Percentiles rank a stretch among this genome's conserved stretches.
Evolutionary conservation across 2,113 vertebrate genomes (phyloP).

Genomic region (Taurulus bubalis): DNA sequence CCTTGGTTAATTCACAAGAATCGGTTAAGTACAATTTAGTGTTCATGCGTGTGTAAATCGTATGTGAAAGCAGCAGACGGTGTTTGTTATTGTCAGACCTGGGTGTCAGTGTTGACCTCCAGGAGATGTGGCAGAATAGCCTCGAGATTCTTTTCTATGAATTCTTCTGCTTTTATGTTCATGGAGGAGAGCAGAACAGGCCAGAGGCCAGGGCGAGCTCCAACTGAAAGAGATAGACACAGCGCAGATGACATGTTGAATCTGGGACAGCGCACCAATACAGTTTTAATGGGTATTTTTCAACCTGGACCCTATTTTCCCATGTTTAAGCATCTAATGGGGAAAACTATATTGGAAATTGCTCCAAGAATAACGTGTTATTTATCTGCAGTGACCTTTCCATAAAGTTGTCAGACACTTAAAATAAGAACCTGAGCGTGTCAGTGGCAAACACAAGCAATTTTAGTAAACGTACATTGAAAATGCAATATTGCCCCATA

Average conservation of each 20-base stretch:
- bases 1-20: not conserved
- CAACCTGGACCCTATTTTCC: too few species aligned
- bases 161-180: constrained; percentile 90
- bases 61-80: not conserved
- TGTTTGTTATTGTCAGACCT: constrained; percentile 80
- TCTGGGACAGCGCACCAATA: not conserved
- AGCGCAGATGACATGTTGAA: not conserved
- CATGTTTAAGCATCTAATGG: too few species aligned
- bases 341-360: too few species aligned
- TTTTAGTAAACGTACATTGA: too few species aligned
- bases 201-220: constrained; percentile 88
- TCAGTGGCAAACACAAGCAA: too few species aligned
- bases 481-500: too few species aligned
- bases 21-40: not conserved
- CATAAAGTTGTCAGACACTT: not conserved
- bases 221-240: constrained; percentile 76
- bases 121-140: constrained; percentile 88
- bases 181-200: constrained; percentile 88
- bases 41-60: not conserved
- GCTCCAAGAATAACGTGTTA: not conserved
- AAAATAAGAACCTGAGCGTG: not conserved
- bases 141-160: constrained; percentile 90
- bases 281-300: not conserved
- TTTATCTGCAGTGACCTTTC: not conserved
- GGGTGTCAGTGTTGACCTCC: constrained; percentile 80